phyloP scores from a whole-genome alignment of 1,140 invertebrate genomes.

The Streblospio benedicti region DNA sequence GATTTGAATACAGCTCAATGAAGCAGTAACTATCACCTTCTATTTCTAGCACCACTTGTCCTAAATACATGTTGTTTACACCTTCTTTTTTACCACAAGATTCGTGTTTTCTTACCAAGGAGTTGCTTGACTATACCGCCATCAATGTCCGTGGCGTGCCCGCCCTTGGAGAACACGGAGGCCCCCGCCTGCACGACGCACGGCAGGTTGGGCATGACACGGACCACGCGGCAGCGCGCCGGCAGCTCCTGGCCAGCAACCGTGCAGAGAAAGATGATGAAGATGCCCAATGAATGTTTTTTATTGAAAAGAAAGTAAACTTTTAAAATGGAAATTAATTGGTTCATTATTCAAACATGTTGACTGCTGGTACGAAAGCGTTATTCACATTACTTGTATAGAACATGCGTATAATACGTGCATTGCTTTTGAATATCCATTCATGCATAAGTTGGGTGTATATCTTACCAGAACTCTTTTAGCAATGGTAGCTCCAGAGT shows the following conservation, averaged over 20 bases:
- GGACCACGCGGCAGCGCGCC: constrained; percentile 61
- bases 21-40: too few relatives aligned
- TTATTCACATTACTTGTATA: too few relatives aligned
- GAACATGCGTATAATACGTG: too few relatives aligned
- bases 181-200: constrained; percentile 73
- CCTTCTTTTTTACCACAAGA: too few relatives aligned
- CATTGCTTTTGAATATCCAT: too few relatives aligned
- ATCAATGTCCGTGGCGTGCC: constrained; percentile 46
- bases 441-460: too few relatives aligned
- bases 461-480: too few relatives aligned
- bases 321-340: neutral
- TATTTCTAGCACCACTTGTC: too few relatives aligned
- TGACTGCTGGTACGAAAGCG: too few relatives aligned
- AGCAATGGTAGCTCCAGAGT: too few relatives aligned
- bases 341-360: neutral
- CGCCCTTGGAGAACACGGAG: constrained; percentile 68
- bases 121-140: constrained; percentile 37
- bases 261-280: neutral
- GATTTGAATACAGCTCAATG: too few relatives aligned
- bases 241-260: constrained; percentile 49
- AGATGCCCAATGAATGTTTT: neutral
- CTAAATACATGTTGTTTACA: too few relatives aligned
- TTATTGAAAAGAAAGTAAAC: neutral
- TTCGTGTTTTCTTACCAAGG: constrained; percentile 1
- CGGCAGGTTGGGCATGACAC: constrained; percentile 94